phyloP scores from a whole-genome alignment of 2,113 vertebrate genomes.

The Mus musculus region GRCm39 chr5:91084501-91085000 shows the following conservation, averaged over 20 bases:
- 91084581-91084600: slow-evolving; percentile 17
- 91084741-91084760: background rate
- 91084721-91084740: background rate
- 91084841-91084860: background rate
- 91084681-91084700: background rate
- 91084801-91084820: background rate
- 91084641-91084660: background rate
- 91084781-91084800: background rate
- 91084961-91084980: background rate
- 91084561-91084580: background rate
- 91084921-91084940: background rate
- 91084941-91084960: background rate
- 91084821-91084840: background rate
- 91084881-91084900: background rate
- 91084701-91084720: background rate
- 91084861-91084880: background rate
- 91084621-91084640: background rate
- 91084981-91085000: background rate
- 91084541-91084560: background rate
- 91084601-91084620: background rate
- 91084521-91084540: background rate
- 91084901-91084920: background rate
- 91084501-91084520: background rate
- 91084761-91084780: background rate
- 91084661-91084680: background rate